Base-by-base conservation (phyloP, 2,797 vertebrate genomes). In the Momotus momota region DNA sequence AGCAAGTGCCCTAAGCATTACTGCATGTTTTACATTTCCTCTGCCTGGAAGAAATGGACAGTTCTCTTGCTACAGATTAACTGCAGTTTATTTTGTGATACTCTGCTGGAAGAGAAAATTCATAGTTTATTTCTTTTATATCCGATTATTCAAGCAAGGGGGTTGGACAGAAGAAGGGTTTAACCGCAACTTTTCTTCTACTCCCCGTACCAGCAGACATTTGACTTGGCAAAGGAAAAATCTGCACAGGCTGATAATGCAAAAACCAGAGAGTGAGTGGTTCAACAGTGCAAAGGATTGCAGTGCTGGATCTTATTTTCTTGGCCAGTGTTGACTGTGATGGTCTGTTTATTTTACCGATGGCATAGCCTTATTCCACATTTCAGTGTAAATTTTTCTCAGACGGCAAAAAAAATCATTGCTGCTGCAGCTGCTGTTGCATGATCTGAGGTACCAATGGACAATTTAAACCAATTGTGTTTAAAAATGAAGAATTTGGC, bases 301-400 rank as follows among this genome's bases (percentile, higher is more conserved):
- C 60, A 71, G 35, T 61, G 18, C 75, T 93, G 72, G 69, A 78
- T 93, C 43, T 91, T 94, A 78, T 69, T 92, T 88, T 83, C 71
- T 86, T 92, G 74, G 57, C 49, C 6, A 3, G 7, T 26, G 38
- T 13, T 77, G 18, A 18, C 52, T 87, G 14, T 40, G 7, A 72
- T 58, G 51, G 20, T 70, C 88, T 91, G 29, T 81, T 96, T 94
- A 43, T 95, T 93, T 96, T 95, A 88, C n/a, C 70, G 95, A 86
- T 94, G 72, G 54, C n/a, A 66, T 48, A 72, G 33, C 35, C 38
- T 88, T 86, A 79, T 91, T 88, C 60, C 33, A 80, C 45, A 58
- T 78, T 66, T 81, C 62, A 35, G 29, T 88, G 61, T 72, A 52
- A 73, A 62, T 86, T 81, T 86, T 95, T 46, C 38, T 64, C 23